phyloP scores from a whole-genome alignment of 2,797 vertebrate genomes.

The Brotula barbata region DNA sequence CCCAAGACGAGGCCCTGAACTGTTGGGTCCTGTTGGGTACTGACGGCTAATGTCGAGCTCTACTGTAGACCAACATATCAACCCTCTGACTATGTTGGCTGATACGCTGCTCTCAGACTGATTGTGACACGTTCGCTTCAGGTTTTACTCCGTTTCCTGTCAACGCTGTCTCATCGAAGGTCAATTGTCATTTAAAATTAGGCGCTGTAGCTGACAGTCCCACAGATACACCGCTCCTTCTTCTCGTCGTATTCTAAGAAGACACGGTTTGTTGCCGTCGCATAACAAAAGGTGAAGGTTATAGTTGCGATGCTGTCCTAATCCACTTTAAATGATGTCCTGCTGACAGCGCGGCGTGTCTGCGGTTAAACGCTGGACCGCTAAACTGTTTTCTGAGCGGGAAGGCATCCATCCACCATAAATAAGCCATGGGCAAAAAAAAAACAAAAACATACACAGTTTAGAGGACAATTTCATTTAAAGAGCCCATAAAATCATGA shows the following conservation, averaged over 20 bases:
- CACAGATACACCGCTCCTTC: constrained; percentile 54
- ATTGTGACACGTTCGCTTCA: constrained; percentile 58
- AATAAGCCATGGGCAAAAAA: not conserved
- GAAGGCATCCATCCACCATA: not conserved
- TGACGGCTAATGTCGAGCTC: no score
- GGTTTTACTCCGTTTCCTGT: constrained; percentile 61
- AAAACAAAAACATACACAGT: not conserved
- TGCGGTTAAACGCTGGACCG: constrained; percentile 5
- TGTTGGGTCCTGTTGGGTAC: no score
- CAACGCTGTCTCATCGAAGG: constrained; percentile 73
- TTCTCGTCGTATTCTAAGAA: constrained; percentile 50
- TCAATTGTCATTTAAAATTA: constrained; percentile 79
- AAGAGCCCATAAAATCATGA: not conserved
- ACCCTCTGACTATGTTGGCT: no score
- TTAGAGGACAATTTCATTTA: not conserved
- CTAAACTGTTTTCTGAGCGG: constrained; percentile 3
- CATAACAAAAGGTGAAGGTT: constrained; percentile 55
- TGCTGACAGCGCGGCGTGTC: constrained; percentile 63
- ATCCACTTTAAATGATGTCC: constrained; percentile 68
- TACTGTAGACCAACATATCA: constrained; percentile 27
- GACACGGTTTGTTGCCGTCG: constrained; percentile 60
- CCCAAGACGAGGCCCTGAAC: no score
- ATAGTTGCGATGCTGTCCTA: constrained; percentile 62
- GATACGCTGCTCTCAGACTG: no score
- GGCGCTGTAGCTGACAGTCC: constrained; percentile 60